These are phyloP conservation scores for Himalopsyche anomala DNA, from an alignment of 2,888 invertebrate species.

Conservation along the genomic window DNA sequence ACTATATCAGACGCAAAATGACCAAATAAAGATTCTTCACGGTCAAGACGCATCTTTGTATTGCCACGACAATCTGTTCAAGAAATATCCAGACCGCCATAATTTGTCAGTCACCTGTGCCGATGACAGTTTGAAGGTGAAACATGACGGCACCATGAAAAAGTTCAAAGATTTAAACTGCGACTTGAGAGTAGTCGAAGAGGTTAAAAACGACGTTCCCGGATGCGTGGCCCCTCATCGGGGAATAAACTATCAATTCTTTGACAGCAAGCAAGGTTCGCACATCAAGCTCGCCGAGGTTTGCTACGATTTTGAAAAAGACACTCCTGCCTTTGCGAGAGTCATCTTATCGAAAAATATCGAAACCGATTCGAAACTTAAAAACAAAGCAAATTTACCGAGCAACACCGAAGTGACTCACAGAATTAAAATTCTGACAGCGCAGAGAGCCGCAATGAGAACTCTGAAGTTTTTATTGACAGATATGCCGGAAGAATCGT, in stretches of 20 bases:
- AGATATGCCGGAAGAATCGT: constrained; percentile 51
- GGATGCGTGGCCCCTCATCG: constrained; percentile 48
- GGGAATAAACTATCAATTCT: constrained; percentile 61
- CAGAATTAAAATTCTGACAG: constrained; percentile 57
- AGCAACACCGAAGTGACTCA: constrained; percentile 55
- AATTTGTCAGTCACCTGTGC: constrained; percentile 59
- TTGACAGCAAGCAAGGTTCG: constrained; percentile 49
- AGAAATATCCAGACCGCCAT: constrained; percentile 50
- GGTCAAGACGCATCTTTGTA: constrained; percentile 52
- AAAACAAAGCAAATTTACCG: constrained; percentile 46
- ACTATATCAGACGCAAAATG: constrained; percentile 55
- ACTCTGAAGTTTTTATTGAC: constrained; percentile 52
- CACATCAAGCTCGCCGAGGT: constrained; percentile 61
- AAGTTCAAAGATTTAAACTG: constrained; percentile 63
- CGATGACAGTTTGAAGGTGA: constrained; percentile 59
- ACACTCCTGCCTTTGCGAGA: constrained; percentile 50
- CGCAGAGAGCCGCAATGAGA: constrained; percentile 52
- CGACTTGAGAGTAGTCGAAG: constrained; percentile 63
- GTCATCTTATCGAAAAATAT: constrained; percentile 39
- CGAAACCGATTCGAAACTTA: constrained; percentile 2
- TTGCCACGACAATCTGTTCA: constrained; percentile 63
- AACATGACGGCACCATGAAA: constrained; percentile 46
- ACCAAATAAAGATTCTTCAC: constrained; percentile 57
- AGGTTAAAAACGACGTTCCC: constrained; percentile 54
- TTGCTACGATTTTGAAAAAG: constrained; percentile 59